Evolutionary conservation across 2,888 invertebrate genomes (phyloP), one percentile per base, ranked within the genome.

Genomic region (Timema podura): DNA sequence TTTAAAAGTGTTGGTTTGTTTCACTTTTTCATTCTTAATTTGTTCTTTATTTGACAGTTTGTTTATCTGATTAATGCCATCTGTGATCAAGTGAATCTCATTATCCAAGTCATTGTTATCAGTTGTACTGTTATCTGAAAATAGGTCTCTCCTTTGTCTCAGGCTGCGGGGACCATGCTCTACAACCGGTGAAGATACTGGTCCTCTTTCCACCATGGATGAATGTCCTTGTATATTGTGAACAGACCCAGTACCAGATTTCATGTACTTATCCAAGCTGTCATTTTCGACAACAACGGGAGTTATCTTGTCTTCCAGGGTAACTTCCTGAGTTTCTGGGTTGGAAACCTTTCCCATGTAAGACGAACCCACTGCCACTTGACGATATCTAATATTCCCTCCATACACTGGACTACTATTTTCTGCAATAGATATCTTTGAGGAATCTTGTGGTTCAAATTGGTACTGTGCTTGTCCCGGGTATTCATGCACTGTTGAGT

Each of bases 101-200:
- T 61, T 61, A 8, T 61, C 61, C 16, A 61, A 44, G 44, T 61
- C 61, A 15, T 61, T 44, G 11, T 61, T 61, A 30, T 30, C 30
- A 30, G 30, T 30, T 30, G 30, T 30, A 30, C 30, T 30, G 30
- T 30, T 30, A 7, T 61, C 61, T 16, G 61, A 13, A 10, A 30
- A 7, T 13, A 44, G 44, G 10, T 48, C 54, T 54, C 69, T 45
- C 47, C 59, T 57, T 13, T n/a, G 65, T 48, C 78, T 78, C 65
- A 81, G 66, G 5, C 77, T 78, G 69, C 83, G 79, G 1, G 83
- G 83, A 0, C 83, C 83, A 68, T 83, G 83, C 72, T 83, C 83
- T 2, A 82, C 48, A n/a, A 47, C 13, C 7, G 48, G 61, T 64
- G 59, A 48, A 11, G 10, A n/a, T n/a, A 64, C 7, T 6, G 68